Base-by-base conservation (phyloP, 2,888 invertebrate species). In the Zhuqinia jingwanae region DNA sequence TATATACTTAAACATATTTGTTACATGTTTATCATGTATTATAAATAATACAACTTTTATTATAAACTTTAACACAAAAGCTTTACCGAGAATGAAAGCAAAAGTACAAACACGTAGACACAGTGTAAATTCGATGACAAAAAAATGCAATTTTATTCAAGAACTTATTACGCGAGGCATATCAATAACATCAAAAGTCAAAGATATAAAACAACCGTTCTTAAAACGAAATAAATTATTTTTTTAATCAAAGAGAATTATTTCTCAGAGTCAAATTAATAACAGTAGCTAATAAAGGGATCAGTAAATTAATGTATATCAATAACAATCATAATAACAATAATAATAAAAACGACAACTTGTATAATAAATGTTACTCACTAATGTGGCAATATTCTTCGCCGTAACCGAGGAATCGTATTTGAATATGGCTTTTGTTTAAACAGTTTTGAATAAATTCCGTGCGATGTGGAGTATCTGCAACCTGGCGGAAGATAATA, bases 401-500 rank as follows among this genome's bases (percentile, higher is more conserved):
- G 86, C 60, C 90, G 84, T 80, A 90, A 87, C 53, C 90, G 83
- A n/a, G 89, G 88, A 85, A 88, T 82, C 68, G 82, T 77, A 86
- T 89, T 89, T 73, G 89, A 83, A 63, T 90, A 89, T 0, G 89
- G 87, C 58, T 89, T 90, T 79, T 91, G 91, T 56, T 91, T 91
- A 75, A 90, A 90, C 17, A 90, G 45, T 85, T 91, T 90, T 22
- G 91, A 89, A 58, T 89, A 89, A 20, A 90, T 75, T 47, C 89
- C 89, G 78, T 90, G 90, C 5, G 88, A 88, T 2, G 88, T 53
- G 0, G 88, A 87, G 47, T 90, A 91, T 45, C 91, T 84, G 76
- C 91, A 91, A 73, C 91, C 91, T 22, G 91, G 91, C 50, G 91
- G 91, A 56, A 91, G 84, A 63, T 90, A 91, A 82, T 91, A 90